Percentiles rank a stretch among this genome's conserved stretches.
These are phyloP conservation scores for Ceratina calcarata DNA, from an alignment of 1,140 invertebrate species.

Conservation along the genomic window DNA sequence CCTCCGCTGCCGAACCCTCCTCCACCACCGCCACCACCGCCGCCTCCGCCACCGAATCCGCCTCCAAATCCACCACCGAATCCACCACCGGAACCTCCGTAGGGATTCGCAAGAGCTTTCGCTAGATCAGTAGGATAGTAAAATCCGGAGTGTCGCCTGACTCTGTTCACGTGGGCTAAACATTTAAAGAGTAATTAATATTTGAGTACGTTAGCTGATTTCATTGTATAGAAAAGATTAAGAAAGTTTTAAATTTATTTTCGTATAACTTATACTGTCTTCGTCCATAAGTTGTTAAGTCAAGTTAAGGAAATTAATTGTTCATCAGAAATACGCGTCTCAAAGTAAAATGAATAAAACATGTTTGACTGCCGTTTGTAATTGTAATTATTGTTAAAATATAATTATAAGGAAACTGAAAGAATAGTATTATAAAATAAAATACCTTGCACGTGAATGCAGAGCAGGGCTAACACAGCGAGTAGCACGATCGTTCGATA, in stretches of 20 bases:
- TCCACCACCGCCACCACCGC: not conserved
- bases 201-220: too few relatives aligned
- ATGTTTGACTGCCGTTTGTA: too few relatives aligned
- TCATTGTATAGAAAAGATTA: too few relatives aligned
- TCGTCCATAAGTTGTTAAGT: too few relatives aligned
- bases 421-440: not conserved
- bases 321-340: too few relatives aligned
- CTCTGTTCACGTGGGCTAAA: constrained; percentile 12
- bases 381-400: too few relatives aligned
- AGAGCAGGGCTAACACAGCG: constrained; percentile 47
- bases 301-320: too few relatives aligned
- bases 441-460: constrained; percentile 60
- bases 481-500: constrained; percentile 57
- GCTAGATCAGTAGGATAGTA: constrained; percentile 45
- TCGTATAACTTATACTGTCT: too few relatives aligned
- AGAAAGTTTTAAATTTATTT: too few relatives aligned
- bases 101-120: constrained; percentile 45
- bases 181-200: too few relatives aligned
- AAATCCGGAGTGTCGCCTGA: not conserved
- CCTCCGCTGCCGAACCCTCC: constrained; percentile 22
- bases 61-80: constrained; percentile 14
- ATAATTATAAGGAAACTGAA: too few relatives aligned
- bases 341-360: too few relatives aligned
- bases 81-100: constrained; percentile 5
- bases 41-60: constrained; percentile 7